phyloP scores from a whole-genome alignment of 2,113 vertebrate species.

The Cynocephalus volans region DNA sequence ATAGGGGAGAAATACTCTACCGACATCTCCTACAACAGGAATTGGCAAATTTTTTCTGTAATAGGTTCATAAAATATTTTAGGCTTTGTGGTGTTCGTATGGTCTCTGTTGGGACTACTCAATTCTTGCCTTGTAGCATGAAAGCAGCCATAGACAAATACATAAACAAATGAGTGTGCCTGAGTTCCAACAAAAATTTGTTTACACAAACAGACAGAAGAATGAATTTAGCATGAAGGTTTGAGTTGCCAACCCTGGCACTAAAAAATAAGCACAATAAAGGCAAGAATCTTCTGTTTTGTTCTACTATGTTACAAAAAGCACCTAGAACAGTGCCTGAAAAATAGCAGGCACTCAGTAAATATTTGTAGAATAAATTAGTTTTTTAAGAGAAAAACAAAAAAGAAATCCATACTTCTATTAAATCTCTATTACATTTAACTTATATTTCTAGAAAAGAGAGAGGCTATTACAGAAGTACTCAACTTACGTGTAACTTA shows the following conservation, averaged over 20 bases:
- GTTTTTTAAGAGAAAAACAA: neutral
- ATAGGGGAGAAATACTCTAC: slow-evolving; percentile 7
- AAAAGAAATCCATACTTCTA: slow-evolving; percentile 17
- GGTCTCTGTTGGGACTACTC: neutral
- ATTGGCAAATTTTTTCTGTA: neutral
- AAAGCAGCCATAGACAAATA: neutral
- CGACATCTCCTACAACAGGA: neutral
- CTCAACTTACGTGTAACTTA: neutral
- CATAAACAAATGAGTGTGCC: neutral
- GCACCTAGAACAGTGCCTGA: neutral
- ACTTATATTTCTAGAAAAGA: slow-evolving; percentile 52
- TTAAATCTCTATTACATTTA: slow-evolving; percentile 19
- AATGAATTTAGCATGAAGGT: neutral
- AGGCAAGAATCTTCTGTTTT: neutral
- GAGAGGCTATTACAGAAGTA: neutral
- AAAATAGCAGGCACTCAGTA: neutral
- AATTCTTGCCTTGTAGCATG: neutral
- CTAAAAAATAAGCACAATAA: neutral
- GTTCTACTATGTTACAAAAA: neutral
- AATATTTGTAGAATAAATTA: slow-evolving; percentile 29
- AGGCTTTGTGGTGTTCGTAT: neutral
- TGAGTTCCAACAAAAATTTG: neutral
- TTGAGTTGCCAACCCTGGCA: neutral
- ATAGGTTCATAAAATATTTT: neutral
- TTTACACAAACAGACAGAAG: neutral